phyloP scores from a whole-genome alignment of 2,888 invertebrate species.

The Machimus rusticus region DNA sequence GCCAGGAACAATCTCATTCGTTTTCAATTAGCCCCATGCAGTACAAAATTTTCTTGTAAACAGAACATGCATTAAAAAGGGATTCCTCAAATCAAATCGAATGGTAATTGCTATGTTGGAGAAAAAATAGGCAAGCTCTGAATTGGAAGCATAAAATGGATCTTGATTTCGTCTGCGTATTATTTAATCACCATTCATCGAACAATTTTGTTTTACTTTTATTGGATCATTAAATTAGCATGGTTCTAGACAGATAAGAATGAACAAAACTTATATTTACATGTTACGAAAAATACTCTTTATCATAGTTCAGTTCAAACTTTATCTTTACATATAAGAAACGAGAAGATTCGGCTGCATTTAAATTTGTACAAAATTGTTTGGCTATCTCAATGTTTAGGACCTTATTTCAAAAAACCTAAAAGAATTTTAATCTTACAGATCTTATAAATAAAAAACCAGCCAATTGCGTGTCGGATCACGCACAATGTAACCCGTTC shows the following conservation, averaged over 20 bases:
- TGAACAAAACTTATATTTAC: background rate
- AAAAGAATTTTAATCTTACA: too few species aligned
- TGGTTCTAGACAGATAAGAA: background rate
- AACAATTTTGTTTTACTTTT: background rate
- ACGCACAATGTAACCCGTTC: too few species aligned
- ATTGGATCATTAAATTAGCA: background rate
- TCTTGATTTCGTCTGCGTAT: background rate
- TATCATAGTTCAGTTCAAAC: too few species aligned
- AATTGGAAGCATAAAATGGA: background rate
- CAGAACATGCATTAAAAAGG: background rate
- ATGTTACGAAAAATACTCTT: too few species aligned
- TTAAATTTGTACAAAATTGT: too few species aligned
- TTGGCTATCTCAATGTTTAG: too few species aligned
- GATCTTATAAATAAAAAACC: too few species aligned
- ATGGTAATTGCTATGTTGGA: background rate
- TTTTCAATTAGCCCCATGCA: background rate
- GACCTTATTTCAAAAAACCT: too few species aligned
- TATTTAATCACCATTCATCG: background rate
- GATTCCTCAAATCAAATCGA: background rate
- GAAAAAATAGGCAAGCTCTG: background rate
- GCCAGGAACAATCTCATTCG: background rate
- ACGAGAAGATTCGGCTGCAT: too few species aligned
- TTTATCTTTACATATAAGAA: too few species aligned
- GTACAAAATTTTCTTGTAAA: background rate
- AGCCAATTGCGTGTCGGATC: too few species aligned